Percentiles rank a stretch among this genome's conserved stretches.
Conservation (phyloP, 37 sponge, comb jelly and placozoan genomes). For the Aplysina aerophoba region DNA sequence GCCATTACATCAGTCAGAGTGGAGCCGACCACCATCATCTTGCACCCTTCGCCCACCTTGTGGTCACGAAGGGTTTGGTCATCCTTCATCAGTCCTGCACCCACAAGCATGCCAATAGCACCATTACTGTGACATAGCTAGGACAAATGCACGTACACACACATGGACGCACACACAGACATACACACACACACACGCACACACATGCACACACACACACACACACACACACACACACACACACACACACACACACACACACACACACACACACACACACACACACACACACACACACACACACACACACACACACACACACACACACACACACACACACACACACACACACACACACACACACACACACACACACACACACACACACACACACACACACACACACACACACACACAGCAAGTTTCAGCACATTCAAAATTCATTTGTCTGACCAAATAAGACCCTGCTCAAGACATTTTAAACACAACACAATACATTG, state of each 20-base stretch:
- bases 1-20: conserved; percentile 84
- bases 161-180: background rate
- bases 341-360: background rate
- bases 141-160: too few species aligned
- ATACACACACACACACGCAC: background rate
- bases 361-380: too few species aligned
- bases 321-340: background rate
- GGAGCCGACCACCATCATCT: conserved; percentile 96
- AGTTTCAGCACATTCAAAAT: too few species aligned
- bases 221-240: too few species aligned
- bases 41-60: conserved; percentile 70
- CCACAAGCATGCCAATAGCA: background rate
- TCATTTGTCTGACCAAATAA: too few species aligned
- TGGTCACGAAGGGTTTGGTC: conserved; percentile 79
- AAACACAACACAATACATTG: background rate
- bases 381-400: too few species aligned
- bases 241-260: too few species aligned
- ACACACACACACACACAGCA: background rate
- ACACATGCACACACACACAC: background rate
- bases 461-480: too few species aligned
- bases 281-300: background rate
- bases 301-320: too few species aligned
- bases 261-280: background rate
- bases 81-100: conserved; percentile 84
- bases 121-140: too few species aligned